These are phyloP conservation scores for Rotaria macrura DNA, from an alignment of 2,888 invertebrate genomes.

Conservation along the genomic window DNA sequence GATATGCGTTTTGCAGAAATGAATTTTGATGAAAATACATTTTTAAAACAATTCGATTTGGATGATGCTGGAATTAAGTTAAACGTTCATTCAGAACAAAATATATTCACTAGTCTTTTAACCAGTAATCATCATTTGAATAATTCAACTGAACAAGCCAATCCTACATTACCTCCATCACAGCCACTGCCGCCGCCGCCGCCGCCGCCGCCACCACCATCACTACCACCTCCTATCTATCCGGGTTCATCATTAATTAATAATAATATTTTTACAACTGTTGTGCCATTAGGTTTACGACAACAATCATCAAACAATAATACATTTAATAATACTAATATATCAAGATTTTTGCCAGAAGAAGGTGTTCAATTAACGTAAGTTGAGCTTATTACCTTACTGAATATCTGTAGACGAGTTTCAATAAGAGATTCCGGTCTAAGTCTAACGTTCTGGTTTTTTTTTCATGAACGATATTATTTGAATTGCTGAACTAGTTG, in stretches of 20 bases:
- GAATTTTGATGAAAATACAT: conserved; percentile 8
- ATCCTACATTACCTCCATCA: background rate
- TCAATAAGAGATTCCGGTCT: too few relatives aligned
- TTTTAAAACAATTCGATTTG: background rate
- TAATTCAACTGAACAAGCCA: background rate
- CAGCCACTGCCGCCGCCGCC: background rate
- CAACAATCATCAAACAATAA: background rate
- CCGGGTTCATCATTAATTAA: background rate
- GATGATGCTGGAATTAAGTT: background rate
- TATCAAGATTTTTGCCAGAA: background rate
- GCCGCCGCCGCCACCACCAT: background rate
- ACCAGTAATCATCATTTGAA: background rate
- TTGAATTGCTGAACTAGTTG: too few relatives aligned
- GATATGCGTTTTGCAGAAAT: background rate
- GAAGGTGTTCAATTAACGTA: conserved; percentile 8
- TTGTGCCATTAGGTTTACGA: background rate
- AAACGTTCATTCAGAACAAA: background rate
- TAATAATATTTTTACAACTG: background rate
- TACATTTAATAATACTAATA: background rate
- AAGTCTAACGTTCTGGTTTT: too few relatives aligned
- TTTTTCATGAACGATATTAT: too few relatives aligned
- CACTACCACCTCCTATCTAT: background rate
- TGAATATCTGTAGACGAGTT: too few relatives aligned
- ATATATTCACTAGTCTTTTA: background rate
- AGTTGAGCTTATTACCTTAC: background rate